A percentile compares a stretch with the other conserved stretches of the same genome.
Evolutionary conservation across 2,113 vertebrate genomes (phyloP).

Genomic region (Grammomys surdaster): DNA sequence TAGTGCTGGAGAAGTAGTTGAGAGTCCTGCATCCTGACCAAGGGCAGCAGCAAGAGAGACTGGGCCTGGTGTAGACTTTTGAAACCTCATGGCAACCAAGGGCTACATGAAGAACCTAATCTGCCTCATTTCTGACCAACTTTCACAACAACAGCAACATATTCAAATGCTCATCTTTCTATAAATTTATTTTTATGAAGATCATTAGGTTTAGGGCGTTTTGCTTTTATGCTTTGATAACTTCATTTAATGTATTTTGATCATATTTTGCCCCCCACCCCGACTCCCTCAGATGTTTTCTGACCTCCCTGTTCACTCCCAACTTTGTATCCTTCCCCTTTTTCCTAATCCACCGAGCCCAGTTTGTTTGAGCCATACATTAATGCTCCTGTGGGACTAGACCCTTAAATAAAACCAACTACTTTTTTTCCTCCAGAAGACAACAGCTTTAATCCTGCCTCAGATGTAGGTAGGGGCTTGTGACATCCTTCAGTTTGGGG

Average conservation of each 20-base stretch:
- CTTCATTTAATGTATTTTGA: neutral
- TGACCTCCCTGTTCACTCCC: neutral
- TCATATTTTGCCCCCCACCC: neutral
- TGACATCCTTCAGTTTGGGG: neutral
- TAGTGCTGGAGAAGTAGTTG: neutral
- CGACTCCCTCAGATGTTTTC: too few relatives aligned
- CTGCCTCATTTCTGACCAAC: neutral
- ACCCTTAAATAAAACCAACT: neutral
- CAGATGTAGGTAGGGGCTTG: neutral
- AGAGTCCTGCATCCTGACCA: neutral
- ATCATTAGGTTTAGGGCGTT: neutral
- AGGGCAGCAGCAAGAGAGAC: neutral
- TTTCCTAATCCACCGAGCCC: neutral
- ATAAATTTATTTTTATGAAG: neutral
- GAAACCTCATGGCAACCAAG: too few relatives aligned
- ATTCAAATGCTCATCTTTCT: neutral
- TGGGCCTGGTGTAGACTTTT: too few relatives aligned
- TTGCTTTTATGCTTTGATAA: neutral
- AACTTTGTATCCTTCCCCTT: neutral
- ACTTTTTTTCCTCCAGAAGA: neutral
- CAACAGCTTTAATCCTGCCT: neutral
- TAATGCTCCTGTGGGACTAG: neutral
- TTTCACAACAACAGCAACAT: neutral
- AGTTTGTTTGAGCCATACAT: too few relatives aligned
- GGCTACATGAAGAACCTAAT: too few relatives aligned